phyloP scores from a whole-genome alignment of 2,113 vertebrate genomes.

The Actenoides lindsayi region DNA sequence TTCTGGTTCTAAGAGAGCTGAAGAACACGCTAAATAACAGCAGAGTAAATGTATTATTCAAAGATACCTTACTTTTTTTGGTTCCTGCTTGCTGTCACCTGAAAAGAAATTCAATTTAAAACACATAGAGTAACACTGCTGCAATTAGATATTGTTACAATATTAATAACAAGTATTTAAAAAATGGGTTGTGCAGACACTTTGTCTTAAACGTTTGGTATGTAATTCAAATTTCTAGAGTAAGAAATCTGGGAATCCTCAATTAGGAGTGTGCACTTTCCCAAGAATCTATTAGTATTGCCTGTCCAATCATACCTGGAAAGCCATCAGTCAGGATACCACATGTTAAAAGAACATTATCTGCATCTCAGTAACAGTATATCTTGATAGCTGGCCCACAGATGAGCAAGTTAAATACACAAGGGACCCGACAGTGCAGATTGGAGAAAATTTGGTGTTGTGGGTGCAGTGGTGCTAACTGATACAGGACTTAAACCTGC shows the following conservation, averaged over 20 bases:
- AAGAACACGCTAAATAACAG: neutral
- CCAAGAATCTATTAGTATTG: neutral
- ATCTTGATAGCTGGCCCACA: neutral
- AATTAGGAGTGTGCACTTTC: neutral
- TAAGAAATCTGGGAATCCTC: neutral
- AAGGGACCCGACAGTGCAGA: neutral
- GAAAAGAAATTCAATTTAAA: constrained; percentile 36
- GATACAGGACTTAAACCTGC: neutral
- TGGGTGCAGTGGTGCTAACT: neutral
- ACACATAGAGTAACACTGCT: neutral
- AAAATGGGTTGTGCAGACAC: neutral
- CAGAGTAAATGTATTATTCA: neutral
- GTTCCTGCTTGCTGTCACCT: constrained; percentile 7
- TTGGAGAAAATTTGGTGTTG: neutral
- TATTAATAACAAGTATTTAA: neutral
- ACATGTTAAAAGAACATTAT: neutral
- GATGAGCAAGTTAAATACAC: neutral
- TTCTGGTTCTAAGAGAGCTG: neutral
- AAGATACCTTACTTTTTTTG: neutral
- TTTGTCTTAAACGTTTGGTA: neutral
- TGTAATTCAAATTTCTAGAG: neutral
- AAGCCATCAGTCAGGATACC: neutral
- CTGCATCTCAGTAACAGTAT: neutral
- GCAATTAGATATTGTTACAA: neutral
- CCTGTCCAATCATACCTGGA: neutral